phyloP scores from a whole-genome alignment of 2,113 vertebrate species.

The Sminthopsis crassicaudata region DNA sequence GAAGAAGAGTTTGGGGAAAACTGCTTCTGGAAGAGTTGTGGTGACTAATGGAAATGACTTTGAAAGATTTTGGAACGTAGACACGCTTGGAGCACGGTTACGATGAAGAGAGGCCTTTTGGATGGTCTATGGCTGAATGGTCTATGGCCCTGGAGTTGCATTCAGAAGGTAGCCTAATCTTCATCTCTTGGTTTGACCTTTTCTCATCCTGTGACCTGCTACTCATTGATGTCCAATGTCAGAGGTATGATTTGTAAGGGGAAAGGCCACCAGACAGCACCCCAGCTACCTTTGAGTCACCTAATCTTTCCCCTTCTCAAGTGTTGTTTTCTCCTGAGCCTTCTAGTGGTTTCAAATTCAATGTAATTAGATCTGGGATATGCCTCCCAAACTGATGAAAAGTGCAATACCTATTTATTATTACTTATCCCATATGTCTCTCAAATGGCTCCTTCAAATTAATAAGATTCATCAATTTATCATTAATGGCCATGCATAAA shows the following conservation, averaged over 20 bases:
- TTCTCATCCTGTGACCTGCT: not conserved
- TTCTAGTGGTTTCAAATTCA: not conserved
- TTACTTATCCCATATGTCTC: not conserved
- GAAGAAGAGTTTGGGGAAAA: not conserved
- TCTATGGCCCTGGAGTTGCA: not conserved
- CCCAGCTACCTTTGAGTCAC: not conserved
- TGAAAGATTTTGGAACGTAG: not conserved
- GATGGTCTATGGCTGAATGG: not conserved
- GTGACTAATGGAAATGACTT: not conserved
- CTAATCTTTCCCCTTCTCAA: not conserved
- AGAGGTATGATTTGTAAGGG: not conserved
- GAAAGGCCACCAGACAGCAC: not conserved
- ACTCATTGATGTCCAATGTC: not conserved
- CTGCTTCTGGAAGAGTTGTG: not conserved
- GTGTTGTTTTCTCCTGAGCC: not conserved
- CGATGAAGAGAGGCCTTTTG: not conserved
- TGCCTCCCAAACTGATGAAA: not conserved
- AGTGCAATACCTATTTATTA: not conserved
- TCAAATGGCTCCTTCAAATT: not conserved
- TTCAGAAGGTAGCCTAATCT: not conserved
- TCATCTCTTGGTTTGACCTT: not conserved
- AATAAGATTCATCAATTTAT: not conserved
- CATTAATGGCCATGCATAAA: not conserved
- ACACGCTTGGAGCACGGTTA: not conserved
- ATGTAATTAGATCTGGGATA: not conserved